Evolutionary conservation across 2,888 invertebrate genomes (phyloP).

Genomic region (Deilephila porcellus): DNA sequence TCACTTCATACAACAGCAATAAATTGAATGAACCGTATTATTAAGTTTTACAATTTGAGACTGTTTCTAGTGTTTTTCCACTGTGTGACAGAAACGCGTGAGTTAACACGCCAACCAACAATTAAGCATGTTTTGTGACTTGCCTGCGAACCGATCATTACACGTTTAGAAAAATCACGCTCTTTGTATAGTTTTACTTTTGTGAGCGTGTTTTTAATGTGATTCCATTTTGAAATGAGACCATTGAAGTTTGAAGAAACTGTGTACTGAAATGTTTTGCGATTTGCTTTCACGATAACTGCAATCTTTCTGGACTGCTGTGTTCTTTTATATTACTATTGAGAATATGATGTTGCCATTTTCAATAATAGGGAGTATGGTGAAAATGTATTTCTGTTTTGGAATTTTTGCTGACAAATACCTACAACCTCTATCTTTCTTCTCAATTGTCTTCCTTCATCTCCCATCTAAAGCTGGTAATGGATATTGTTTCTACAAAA

Average conservation of each 20-base stretch:
- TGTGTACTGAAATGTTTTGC: background rate
- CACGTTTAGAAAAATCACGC: slow-evolving; percentile 22
- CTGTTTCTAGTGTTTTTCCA: slow-evolving; percentile 6
- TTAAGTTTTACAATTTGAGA: slow-evolving; percentile 1
- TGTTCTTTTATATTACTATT: too few species aligned
- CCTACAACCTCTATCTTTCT: too few species aligned
- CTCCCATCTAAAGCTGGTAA: too few species aligned
- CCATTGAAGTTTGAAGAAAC: background rate
- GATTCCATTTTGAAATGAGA: background rate
- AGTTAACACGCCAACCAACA: slow-evolving; percentile 54
- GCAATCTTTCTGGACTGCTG: too few species aligned
- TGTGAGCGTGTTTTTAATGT: slow-evolving; percentile 11
- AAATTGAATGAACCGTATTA: background rate
- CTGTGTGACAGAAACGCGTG: slow-evolving; percentile 36
- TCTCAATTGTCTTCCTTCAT: too few species aligned
- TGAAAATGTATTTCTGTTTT: too few species aligned
- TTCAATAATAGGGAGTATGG: too few species aligned
- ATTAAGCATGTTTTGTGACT: slow-evolving; percentile 43
- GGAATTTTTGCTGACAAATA: too few species aligned
- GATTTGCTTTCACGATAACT: too few species aligned
- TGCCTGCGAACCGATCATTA: slow-evolving; percentile 28
- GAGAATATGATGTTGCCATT: too few species aligned
- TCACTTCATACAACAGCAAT: background rate
- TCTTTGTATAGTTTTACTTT: background rate
- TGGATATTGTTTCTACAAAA: too few species aligned